Base-by-base conservation (phyloP, 2,888 invertebrate genomes). In the Hermaeophaga mercurialis region DNA sequence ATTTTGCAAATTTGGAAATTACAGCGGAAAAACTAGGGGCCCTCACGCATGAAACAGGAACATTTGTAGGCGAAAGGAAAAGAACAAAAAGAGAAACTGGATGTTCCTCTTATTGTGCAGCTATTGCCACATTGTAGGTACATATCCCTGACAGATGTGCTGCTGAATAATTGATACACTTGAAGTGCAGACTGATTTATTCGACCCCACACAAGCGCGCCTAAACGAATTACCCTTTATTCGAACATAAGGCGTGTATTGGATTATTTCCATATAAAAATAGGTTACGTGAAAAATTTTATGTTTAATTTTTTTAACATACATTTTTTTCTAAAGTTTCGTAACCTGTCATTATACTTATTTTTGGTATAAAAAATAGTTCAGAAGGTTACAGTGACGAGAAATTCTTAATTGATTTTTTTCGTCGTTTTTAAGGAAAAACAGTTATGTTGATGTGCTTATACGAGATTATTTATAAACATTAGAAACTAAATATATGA, bases 101-200 rank as follows among this genome's bases (percentile, higher is more conserved):
- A 65, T 64, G 64, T 66, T 69, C 65, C 65, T 60, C 62, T 66
- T 62, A 66, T 70, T 70, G 66, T 66, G 59, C 67, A 58, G 62
- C 61, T 63, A 63, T 63, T 61, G 61, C 63, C 61, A 52, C 61
- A 64, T 67, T 66, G 65, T 65, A 55, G 61, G 56, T 64, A 65
- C 64, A 72, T 73, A 72, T 73, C 70, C 68, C 68, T 68, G 74
- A 73, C 76, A 76, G 75, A 75, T 76, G 76, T 70, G 73, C 64
- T 64, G 54, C 63, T 75, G 74, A 73, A 75, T 76, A 75, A 76
- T 76, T 76, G 76, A 74, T 75, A 69, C 64, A 69, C 66, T 68
- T 69, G 68, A 72, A 73, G 73, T 72, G 70, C 71, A 70, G 70
- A 71, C 70, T 72, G 73, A 73, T 74, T 73, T 70, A 71, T 69